Conservation (phyloP, 2,888 invertebrate genomes). For the Dugesia japonica region DNA sequence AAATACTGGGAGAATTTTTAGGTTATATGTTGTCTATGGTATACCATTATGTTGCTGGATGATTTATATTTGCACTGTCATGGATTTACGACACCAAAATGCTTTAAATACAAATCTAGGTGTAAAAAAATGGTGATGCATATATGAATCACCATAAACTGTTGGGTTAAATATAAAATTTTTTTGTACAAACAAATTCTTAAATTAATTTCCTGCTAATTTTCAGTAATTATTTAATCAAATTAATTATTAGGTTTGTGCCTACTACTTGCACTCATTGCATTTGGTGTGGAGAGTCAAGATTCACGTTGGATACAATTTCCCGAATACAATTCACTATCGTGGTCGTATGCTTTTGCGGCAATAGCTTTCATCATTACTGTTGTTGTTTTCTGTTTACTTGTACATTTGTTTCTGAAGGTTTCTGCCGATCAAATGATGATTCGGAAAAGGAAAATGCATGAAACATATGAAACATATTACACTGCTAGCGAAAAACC, state of each 20-base stretch:
- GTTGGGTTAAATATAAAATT: too few relatives aligned
- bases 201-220: too few relatives aligned
- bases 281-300: conserved; percentile 33
- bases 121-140: too few relatives aligned
- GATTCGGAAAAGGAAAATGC: neutral
- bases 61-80: too few relatives aligned
- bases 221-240: too few relatives aligned
- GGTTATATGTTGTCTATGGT: too few relatives aligned
- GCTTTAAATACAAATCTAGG: too few relatives aligned
- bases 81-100: too few relatives aligned
- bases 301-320: conserved; percentile 35
- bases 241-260: conserved; percentile 25
- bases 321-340: conserved; percentile 33
- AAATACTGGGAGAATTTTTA: too few relatives aligned
- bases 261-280: conserved; percentile 28
- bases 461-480: neutral
- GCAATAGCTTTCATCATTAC: conserved; percentile 20
- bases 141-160: too few relatives aligned
- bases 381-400: conserved; percentile 1
- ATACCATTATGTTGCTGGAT: too few relatives aligned
- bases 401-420: conserved; percentile 21
- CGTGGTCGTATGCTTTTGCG: conserved; percentile 34
- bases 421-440: neutral
- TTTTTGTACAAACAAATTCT: too few relatives aligned
- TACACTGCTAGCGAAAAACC: neutral